A percentile compares a stretch with the other conserved stretches of the same genome.
Conservation (phyloP, 2,888 invertebrate species). For the Diaperis boleti region DNA sequence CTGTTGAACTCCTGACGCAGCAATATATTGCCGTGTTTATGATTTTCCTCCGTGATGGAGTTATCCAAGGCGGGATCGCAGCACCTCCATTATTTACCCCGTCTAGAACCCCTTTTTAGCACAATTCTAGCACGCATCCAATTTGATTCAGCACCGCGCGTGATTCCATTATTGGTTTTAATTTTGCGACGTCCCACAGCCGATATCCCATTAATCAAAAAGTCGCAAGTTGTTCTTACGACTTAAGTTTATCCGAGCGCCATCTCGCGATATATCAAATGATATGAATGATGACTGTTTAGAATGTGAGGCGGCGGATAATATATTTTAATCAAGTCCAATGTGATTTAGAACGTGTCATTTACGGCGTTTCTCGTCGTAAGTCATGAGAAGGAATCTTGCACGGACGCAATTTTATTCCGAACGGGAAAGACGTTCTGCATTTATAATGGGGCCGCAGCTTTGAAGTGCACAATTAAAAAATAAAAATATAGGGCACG, state of each 20-base stretch:
- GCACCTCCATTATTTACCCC: slow-evolving; percentile 7
- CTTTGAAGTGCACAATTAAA: slow-evolving; percentile 9
- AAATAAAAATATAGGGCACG: background rate
- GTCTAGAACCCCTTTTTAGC: background rate
- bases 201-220: slow-evolving; percentile 31
- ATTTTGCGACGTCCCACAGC: slow-evolving; percentile 18
- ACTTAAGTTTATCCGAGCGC: slow-evolving; percentile 21
- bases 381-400: slow-evolving; percentile 16
- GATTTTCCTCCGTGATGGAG: slow-evolving; percentile 2
- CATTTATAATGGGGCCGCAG: slow-evolving; percentile 2
- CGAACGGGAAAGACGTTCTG: background rate
- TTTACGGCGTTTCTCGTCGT: background rate
- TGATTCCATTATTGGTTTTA: slow-evolving; percentile 25
- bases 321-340: slow-evolving; percentile 32
- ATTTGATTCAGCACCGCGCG: slow-evolving; percentile 21
- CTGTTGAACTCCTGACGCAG: background rate
- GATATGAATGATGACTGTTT: slow-evolving; percentile 35
- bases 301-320: slow-evolving; percentile 19
- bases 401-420: background rate
- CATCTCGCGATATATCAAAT: slow-evolving; percentile 13
- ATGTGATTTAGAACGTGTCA: slow-evolving; percentile 30
- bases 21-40: slow-evolving; percentile 3
- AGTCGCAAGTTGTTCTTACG: background rate
- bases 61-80: slow-evolving; percentile 2
- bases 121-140: slow-evolving; percentile 18